Evolutionary conservation across 2,888 invertebrate genomes (phyloP), one percentile per base, ranked within the genome.

Genomic region (Dendrolimus pini): DNA sequence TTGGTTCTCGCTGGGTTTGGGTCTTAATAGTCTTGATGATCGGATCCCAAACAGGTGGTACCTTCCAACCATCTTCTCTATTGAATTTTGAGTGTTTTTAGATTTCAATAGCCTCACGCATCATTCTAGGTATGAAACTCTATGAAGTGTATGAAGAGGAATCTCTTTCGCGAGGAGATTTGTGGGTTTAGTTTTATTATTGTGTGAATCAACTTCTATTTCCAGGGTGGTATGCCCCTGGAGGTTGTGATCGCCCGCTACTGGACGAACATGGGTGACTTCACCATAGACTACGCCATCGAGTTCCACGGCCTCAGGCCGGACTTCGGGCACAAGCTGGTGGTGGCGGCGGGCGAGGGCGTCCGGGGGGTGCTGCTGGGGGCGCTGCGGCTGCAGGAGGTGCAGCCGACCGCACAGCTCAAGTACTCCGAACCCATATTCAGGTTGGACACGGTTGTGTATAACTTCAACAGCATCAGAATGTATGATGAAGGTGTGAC

Each of bases 191-290:
- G n/a, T n/a, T n/a, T n/a, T n/a, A n/a, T n/a, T n/a, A n/a, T n/a
- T n/a, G n/a, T n/a, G n/a, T n/a, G n/a, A n/a, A n/a, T 30, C 30
- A 8, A 52, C 6, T 9, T 13, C 7, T 41, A 41, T 60, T 64
- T 59, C 12, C 75, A 95, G 94, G 94, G 95, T 59, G 95, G 95
- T 61, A 89, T 94, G 41, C 95, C 97, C 18, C 82, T 99, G 60
- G 99, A 99, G 87, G 87, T 99, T 54, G 97, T 95, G 59, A 92
- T 99, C 62, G 97, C 97, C 9, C 98, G 98, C 83, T 98, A 97
- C 92, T 99, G 98, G 98, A 96, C 98, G 9, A 97, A 95, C 89
- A 91, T 96, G 58, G 97, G 97, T 41, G 95, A 95, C 54, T 92
- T 95, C 58, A 84, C 82, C 54, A 80, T 97, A 30, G 93, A 94